Evolutionary conservation across 2,113 vertebrate species (phyloP).

Genomic region (Plecturocebus donacophilus): DNA sequence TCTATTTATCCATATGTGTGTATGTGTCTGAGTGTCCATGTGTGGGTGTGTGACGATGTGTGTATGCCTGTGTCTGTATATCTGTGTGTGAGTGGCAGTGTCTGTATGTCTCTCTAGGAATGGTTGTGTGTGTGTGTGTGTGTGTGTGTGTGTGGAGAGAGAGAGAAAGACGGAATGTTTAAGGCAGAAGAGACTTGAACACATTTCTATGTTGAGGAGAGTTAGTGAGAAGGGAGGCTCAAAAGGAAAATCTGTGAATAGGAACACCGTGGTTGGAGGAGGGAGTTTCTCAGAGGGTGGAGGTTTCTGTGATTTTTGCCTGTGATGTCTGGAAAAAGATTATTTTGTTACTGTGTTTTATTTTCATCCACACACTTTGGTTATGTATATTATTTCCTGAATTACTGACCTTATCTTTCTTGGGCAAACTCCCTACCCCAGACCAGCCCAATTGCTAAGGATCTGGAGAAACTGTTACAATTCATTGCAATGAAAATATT

Average conservation of each 20-base stretch:
- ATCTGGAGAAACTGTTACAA: constrained; percentile 1
- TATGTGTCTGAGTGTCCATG: not conserved
- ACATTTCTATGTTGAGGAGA: not conserved
- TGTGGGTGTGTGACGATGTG: not conserved
- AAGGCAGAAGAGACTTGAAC: not conserved
- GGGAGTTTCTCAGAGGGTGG: not conserved
- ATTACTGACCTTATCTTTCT: not conserved
- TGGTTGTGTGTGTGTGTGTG: not conserved
- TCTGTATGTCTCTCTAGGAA: not conserved
- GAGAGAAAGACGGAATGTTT: not conserved
- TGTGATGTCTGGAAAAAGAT: not conserved
- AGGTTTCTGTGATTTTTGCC: not conserved
- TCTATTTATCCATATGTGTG: not conserved
- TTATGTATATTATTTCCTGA: not conserved
- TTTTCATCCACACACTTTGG: not conserved
- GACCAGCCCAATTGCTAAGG: not conserved
- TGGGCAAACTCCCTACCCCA: not conserved
- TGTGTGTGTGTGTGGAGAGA: not conserved
- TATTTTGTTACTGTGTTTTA: not conserved
- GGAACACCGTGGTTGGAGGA: not conserved
- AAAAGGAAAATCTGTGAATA: not conserved
- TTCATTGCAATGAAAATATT: not conserved
- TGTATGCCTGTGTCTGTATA: not conserved
- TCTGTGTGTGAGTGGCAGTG: not conserved
- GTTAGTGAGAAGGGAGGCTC: not conserved